Evolutionary conservation across 2,797 vertebrate species (phyloP).

Genomic region (Crocidura indochinensis): DNA sequence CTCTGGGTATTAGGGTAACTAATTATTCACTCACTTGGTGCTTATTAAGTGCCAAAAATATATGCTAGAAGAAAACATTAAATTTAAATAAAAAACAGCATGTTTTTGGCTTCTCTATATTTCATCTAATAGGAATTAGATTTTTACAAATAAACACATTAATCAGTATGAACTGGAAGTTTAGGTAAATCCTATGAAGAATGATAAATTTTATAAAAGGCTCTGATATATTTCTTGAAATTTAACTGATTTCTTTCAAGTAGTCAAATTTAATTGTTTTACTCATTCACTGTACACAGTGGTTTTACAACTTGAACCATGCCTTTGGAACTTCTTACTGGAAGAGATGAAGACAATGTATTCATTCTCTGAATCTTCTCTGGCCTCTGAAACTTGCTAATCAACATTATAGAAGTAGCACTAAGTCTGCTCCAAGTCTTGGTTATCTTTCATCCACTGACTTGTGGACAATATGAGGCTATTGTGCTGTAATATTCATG

Average conservation of each 20-base stretch:
- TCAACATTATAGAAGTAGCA: not conserved
- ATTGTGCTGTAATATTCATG: not conserved
- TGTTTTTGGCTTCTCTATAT: not conserved
- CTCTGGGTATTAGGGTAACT: constrained; percentile 67
- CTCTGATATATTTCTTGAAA: constrained; percentile 14
- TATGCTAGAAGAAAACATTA: not conserved
- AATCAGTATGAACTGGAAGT: constrained; percentile 51
- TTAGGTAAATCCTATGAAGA: constrained; percentile 39
- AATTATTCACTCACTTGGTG: constrained; percentile 72
- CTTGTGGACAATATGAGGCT: not conserved
- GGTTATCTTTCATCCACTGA: not conserved
- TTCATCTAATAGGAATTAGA: constrained; percentile 18
- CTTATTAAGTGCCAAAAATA: constrained; percentile 3
- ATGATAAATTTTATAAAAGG: not conserved
- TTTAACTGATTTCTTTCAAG: not conserved
- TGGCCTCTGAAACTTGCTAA: not conserved
- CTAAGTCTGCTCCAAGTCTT: not conserved
- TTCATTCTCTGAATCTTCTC: not conserved
- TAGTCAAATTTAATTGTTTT: not conserved
- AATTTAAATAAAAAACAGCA: constrained; percentile 59
- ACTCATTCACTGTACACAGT: not conserved
- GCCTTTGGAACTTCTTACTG: not conserved
- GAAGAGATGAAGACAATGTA: not conserved
- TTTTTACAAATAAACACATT: constrained; percentile 56
- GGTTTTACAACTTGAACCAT: not conserved